Evolutionary conservation across 2,797 vertebrate species (phyloP), one percentile per base, ranked within the genome.

Genomic region (Nyctalus aviator): DNA sequence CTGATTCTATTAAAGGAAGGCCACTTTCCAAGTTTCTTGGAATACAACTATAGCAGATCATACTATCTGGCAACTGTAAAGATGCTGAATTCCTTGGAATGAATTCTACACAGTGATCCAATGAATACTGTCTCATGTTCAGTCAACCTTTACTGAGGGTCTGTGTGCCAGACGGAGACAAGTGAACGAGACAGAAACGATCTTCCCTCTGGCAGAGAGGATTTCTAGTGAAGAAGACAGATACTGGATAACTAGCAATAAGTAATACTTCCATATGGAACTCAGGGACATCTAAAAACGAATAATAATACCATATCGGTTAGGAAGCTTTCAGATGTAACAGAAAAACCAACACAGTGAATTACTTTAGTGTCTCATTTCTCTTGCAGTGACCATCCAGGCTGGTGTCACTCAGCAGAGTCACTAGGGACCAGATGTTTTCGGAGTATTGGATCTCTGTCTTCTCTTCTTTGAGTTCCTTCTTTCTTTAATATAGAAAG

Each of bases 401-500:
- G 9, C n/a, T 50, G n/a, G 3, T 66, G 55, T 68, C 30, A 35
- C 30, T 59, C 64, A 83, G 9, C 12, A 21, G 5, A 23, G 30
- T 55, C 25, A 8, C 41, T 32, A 12, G 62, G 62, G 73, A 57
- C 7, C 41, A 50, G 23, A 3, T 55, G 11, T 20, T 81, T 91
- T 78, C 27, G 21, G 62, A 78, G 25, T 62, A 17, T 21, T 23
- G 9, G 73, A 50, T 13, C 30, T 50, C 46, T 32, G 30, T 75
- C 32, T 76, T 18, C 27, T 75, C 59, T 48, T n/a, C 5, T 50
- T 76, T 37, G 15, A 92, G 5, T 53, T 68, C 17, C 8, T 86
- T 87, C 53, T 73, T 87, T 89, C 20, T 91, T 53, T 25, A 81
- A 84, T 17, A 55, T 6, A 79, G 17, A n/a, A 78, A 92, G 37